Evolutionary conservation across 2,113 vertebrate species (phyloP).

Genomic region (Rattus norvegicus): DNA sequence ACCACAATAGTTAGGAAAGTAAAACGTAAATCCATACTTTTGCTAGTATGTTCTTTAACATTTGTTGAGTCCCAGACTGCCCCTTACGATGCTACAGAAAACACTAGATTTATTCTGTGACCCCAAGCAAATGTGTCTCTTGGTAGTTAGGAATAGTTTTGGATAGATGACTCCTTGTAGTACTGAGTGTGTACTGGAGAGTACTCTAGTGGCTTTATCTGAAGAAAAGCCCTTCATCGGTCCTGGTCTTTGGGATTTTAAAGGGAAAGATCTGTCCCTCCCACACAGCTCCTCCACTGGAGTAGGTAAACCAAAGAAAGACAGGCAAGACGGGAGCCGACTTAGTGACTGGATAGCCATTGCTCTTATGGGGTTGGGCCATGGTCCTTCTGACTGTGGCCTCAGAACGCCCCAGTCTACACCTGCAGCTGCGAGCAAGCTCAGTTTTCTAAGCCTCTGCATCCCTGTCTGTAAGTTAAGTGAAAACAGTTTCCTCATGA

Average conservation of each 20-base stretch:
- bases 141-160: conserved; percentile 10
- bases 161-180: not conserved
- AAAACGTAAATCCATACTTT: not conserved
- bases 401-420: not conserved
- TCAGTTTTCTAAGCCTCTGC: not conserved
- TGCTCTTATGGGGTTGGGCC: not conserved
- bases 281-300: not conserved
- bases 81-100: not conserved
- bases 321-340: too few species aligned
- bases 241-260: not conserved
- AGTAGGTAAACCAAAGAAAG: not conserved
- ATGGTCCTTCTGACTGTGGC: not conserved
- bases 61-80: not conserved
- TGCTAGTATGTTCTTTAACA: not conserved
- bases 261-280: not conserved
- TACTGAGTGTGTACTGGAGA: not conserved
- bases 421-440: not conserved
- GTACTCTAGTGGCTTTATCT: too few species aligned
- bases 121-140: not conserved
- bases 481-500: not conserved
- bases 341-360: not conserved
- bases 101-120: not conserved
- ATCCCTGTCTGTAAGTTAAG: not conserved
- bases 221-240: not conserved
- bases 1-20: conserved; percentile 12